phyloP scores from a whole-genome alignment of 1,140 invertebrate species.

The Heliconius congener region DNA sequence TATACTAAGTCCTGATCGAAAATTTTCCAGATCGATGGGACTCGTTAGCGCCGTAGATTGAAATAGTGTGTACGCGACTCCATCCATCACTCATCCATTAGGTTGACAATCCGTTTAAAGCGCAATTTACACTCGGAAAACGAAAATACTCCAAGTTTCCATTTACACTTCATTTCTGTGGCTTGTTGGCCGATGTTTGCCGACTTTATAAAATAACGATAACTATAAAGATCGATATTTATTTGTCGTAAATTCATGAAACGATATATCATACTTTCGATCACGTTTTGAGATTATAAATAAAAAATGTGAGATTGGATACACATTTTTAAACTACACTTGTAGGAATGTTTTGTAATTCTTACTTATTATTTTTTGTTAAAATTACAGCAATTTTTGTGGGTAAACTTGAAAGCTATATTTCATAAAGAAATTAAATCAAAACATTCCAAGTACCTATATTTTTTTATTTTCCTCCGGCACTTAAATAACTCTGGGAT shows the following conservation, averaged over 20 bases:
- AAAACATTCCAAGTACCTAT: no score
- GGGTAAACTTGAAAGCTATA: no score
- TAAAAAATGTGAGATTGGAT: no score
- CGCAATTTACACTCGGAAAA: slow-evolving; percentile 38
- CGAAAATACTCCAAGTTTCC: slow-evolving; percentile 40
- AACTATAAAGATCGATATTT: neutral
- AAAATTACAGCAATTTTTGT: no score
- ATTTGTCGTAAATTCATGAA: neutral
- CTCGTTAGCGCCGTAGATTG: slow-evolving; percentile 42
- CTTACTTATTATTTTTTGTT: no score
- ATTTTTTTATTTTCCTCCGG: no score
- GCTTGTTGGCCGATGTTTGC: slow-evolving; percentile 12
- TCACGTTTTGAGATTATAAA: no score
- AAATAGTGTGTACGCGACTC: slow-evolving; percentile 42
- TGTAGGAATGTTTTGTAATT: neutral
- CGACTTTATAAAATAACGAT: neutral
- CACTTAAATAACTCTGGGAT: no score
- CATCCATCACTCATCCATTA: slow-evolving; percentile 48
- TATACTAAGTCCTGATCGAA: slow-evolving; percentile 2
- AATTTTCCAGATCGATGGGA: slow-evolving; percentile 38
- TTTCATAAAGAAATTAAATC: no score
- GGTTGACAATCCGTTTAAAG: slow-evolving; percentile 46
- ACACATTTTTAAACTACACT: no score
- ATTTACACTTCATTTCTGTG: slow-evolving; percentile 37
- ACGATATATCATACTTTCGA: neutral